Base-by-base conservation (phyloP, 1,140 invertebrate species). In the Drosophila erecta region DNA sequence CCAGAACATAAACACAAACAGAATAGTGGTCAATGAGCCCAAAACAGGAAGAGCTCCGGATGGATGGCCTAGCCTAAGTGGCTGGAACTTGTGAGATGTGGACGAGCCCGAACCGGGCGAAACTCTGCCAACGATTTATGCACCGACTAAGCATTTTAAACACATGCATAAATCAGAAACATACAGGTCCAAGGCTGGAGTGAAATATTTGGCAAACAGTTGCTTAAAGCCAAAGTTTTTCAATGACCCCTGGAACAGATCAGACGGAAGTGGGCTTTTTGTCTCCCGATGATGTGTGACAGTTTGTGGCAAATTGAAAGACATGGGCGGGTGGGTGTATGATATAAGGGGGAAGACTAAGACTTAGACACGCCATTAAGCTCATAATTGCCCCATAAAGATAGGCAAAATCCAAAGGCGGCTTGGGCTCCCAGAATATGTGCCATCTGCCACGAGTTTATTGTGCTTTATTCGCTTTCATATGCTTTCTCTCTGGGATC, bases 381-480 rank as follows among this genome's bases (percentile, higher is more conserved):
- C 73, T 84, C 75, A 83, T 84, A 83, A 83, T 83, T 83, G 80
- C 75, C 80, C 62, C 64, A 75, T 60, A 59, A 38, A 74, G 66
- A 58, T 72, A 44, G 35, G 46, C 17, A 8, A 57, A 41, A 53
- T 61, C 44, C n/a, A 20, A 14, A 22, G 60, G 1, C 56, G 55
- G 40, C 8, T 30, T 41, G 37, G 40, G 51, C 30, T 40, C 35
- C 22, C 30, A 17, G 40, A 44, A 46, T 27, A 71, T 71, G 50
- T 74, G 79, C 50, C 80, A 83, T 66, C 62, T 84, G 79, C 61
- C 74, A 58, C 38, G 64, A 79, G 70, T 71, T 84, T 75, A 83
- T 83, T 84, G 79, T 79, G 80, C 64, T 84, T 83, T 83, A 83
- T 84, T 84, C 66, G 80, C 74, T 83, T 83, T 83, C 79, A 83